Conservation (phyloP, 2,888 invertebrate species). For the Folsomia candida region DNA sequence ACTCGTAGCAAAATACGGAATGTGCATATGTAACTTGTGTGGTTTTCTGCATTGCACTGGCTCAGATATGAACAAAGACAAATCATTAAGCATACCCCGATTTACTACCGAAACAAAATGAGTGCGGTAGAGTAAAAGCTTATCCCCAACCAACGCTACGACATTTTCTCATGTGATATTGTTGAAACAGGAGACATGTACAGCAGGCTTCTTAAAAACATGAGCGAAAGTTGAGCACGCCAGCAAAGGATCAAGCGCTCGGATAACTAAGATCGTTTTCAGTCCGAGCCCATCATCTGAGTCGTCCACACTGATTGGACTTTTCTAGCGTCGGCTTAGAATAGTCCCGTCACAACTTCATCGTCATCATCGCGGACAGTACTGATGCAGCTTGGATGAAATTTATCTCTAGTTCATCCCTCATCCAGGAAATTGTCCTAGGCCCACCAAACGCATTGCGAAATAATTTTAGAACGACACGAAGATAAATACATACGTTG, state of each 20-base stretch:
- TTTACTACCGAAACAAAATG: neutral
- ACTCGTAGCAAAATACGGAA: neutral
- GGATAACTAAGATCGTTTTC: constrained; percentile 25
- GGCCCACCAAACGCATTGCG: no score
- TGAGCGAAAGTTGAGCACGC: constrained; percentile 1
- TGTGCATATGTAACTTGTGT: no score
- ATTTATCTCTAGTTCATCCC: no score
- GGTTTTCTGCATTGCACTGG: no score
- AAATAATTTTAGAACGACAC: no score
- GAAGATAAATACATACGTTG: no score
- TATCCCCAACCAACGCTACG: neutral
- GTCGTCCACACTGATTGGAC: constrained; percentile 36
- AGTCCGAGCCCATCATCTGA: constrained; percentile 43
- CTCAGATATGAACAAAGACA: no score
- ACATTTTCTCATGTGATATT: no score
- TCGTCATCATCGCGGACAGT: neutral
- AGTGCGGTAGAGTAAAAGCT: neutral
- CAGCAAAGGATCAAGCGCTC: neutral
- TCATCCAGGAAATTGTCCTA: neutral
- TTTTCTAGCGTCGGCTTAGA: constrained; percentile 28
- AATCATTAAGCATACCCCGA: no score
- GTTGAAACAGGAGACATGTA: no score
- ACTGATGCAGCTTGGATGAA: no score
- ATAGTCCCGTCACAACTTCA: constrained; percentile 23
- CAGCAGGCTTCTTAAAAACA: no score